phyloP scores from a whole-genome alignment of 2,113 vertebrate species.

The Corydoras maculifer region DNA sequence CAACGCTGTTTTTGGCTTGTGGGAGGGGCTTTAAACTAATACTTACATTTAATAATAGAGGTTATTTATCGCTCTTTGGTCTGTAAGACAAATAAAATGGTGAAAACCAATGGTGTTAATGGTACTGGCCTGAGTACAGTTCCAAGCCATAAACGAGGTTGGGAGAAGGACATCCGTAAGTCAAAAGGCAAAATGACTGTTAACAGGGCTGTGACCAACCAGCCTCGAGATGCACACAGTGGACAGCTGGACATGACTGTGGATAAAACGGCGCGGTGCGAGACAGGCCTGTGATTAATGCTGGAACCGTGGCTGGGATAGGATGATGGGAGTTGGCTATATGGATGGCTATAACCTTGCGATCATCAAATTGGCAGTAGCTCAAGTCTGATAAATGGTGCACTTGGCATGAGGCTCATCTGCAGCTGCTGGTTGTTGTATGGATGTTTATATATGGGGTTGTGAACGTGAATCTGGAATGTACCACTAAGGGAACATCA shows the following conservation, averaged over 20 bases:
- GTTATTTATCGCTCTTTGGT: background rate
- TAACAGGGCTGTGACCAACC: background rate
- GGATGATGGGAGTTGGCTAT: background rate
- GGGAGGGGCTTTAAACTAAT: background rate
- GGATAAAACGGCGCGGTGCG: background rate
- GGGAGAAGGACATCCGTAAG: background rate
- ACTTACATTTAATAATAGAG: background rate
- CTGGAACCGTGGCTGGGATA: constrained; percentile 47
- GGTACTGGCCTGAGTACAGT: background rate
- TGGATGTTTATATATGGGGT: background rate
- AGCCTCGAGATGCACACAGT: too few species aligned
- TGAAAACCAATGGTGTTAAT: too few species aligned
- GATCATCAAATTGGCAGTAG: constrained; percentile 9
- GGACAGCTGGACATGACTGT: too few species aligned
- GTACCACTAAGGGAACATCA: background rate
- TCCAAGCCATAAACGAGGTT: constrained; percentile 23
- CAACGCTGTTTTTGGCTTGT: background rate
- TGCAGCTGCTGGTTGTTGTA: background rate
- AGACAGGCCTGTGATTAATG: constrained; percentile 57
- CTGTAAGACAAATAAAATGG: too few species aligned
- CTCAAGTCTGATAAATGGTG: background rate
- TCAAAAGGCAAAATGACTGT: background rate
- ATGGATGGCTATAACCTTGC: constrained; percentile 12
- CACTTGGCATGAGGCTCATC: background rate
- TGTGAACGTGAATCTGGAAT: background rate